phyloP scores from a whole-genome alignment of 2,888 invertebrate species.

The Lordiphosa fenestrarum region DNA sequence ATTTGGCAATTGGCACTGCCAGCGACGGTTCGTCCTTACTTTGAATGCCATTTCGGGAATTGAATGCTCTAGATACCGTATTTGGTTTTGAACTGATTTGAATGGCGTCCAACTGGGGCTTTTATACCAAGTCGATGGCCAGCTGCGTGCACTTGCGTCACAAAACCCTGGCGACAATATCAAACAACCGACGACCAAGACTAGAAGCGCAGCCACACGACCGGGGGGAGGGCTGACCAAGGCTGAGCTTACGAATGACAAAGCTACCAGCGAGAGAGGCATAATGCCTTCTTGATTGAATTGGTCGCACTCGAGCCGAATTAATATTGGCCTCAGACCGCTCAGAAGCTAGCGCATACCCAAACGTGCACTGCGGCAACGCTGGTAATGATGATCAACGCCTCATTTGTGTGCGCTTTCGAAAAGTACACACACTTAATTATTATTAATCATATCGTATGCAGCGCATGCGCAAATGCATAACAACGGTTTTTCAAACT shows the following conservation, averaged over 20 bases:
- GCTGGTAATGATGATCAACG: conserved; percentile 30
- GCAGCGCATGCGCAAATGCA: conserved; percentile 75
- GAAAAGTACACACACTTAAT: conserved; percentile 44
- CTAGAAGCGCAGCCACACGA: conserved; percentile 51
- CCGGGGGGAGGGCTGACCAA: conserved; percentile 19
- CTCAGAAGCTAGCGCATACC: conserved; percentile 59
- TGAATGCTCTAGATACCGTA: conserved; percentile 78
- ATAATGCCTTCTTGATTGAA: conserved; percentile 75
- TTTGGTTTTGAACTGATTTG: conserved; percentile 77
- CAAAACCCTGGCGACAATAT: conserved; percentile 51
- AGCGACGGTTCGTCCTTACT: conserved; percentile 61
- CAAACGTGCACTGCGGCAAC: conserved; percentile 44
- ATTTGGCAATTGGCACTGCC: conserved; percentile 6
- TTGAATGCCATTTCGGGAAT: conserved; percentile 77
- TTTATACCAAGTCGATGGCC: conserved; percentile 69
- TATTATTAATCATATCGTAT: conserved; percentile 53
- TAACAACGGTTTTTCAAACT: conserved; percentile 75
- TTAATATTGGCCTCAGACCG: conserved; percentile 70
- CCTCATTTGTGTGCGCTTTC: conserved; percentile 63
- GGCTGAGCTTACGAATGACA: conserved; percentile 66
- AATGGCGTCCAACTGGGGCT: conserved; percentile 62
- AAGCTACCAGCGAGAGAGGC: conserved; percentile 34
- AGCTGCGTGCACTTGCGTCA: conserved; percentile 63
- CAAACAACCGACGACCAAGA: conserved; percentile 47
- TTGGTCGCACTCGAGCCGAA: conserved; percentile 57